phyloP scores from a whole-genome alignment of 2,113 vertebrate genomes.

The Xiphias gladius region DNA sequence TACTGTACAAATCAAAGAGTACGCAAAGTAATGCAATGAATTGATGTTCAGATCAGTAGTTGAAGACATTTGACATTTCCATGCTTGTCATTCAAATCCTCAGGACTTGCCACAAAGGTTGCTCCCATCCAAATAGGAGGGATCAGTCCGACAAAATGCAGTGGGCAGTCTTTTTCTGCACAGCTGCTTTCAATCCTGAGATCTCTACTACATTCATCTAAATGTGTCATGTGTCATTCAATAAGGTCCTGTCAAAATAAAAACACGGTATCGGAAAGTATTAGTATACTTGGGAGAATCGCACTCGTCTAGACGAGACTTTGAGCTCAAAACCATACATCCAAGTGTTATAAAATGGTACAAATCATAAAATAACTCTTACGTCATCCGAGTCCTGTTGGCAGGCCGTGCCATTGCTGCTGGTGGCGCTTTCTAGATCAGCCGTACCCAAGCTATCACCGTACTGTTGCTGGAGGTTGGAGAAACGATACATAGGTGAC shows the following conservation, averaged over 20 bases:
- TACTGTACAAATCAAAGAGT: constrained; percentile 51
- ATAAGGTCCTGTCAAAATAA: constrained; percentile 79
- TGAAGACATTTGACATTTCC: constrained; percentile 43
- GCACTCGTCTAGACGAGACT: not conserved
- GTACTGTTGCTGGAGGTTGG: constrained; percentile 80
- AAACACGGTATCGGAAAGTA: not conserved
- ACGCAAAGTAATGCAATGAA: constrained; percentile 20
- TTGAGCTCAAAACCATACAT: not conserved
- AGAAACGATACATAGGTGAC: constrained; percentile 81
- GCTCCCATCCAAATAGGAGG: not conserved
- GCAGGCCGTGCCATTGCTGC: constrained; percentile 72
- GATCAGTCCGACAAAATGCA: constrained; percentile 30
- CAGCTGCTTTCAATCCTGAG: not conserved
- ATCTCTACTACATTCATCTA: not conserved
- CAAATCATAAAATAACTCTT: constrained; percentile 2
- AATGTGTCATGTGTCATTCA: constrained; percentile 60
- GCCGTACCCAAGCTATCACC: constrained; percentile 57
- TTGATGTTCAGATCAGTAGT: constrained; percentile 64
- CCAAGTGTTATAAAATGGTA: too few species aligned
- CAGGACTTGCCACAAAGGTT: not conserved
- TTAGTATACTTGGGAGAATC: constrained; percentile 5
- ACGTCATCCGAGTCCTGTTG: constrained; percentile 83
- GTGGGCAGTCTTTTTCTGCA: constrained; percentile 16
- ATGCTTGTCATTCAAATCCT: constrained; percentile 17
- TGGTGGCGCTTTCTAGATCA: constrained; percentile 61